Percentiles rank a stretch among this genome's conserved stretches.
Conservation (phyloP, 1,140 invertebrate species). For the Melitaea cinxia region DNA sequence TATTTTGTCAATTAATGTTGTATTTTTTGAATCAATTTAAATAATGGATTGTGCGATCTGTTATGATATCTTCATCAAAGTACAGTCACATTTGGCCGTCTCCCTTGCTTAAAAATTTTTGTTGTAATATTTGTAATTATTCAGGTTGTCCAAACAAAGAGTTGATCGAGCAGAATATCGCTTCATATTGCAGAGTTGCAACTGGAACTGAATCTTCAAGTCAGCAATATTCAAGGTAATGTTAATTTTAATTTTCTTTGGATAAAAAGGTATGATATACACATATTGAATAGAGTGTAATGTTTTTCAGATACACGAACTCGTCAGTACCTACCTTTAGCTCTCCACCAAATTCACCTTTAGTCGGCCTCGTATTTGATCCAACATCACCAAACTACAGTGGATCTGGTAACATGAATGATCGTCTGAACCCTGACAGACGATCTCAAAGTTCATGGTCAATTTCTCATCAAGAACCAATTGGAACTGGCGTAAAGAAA, state of each 20-base stretch:
- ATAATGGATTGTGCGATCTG: too few relatives aligned
- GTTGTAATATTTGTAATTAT: too few relatives aligned
- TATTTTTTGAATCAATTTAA: too few relatives aligned
- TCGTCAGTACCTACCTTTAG: slow-evolving; percentile 66
- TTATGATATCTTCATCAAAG: too few relatives aligned
- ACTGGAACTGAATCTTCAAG: slow-evolving; percentile 58
- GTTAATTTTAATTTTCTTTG: background rate
- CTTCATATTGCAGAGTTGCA: slow-evolving; percentile 58
- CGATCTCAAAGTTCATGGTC: slow-evolving; percentile 69
- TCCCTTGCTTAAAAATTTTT: too few relatives aligned
- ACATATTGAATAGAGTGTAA: too few relatives aligned
- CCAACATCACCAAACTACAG: slow-evolving; percentile 63
- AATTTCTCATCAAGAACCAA: slow-evolving; percentile 67
- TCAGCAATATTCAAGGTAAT: slow-evolving; percentile 63
- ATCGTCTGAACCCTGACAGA: slow-evolving; percentile 58
- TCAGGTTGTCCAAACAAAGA: slow-evolving; percentile 62
- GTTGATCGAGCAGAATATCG: slow-evolving; percentile 56
- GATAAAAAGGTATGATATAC: background rate
- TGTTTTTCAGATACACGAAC: slow-evolving; percentile 66
- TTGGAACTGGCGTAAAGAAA: slow-evolving; percentile 73
- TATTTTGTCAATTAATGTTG: too few relatives aligned
- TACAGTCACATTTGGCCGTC: too few relatives aligned
- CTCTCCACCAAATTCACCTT: slow-evolving; percentile 71
- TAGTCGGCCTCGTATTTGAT: slow-evolving; percentile 70
- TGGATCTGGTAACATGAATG: slow-evolving; percentile 55